Evolutionary conservation across 2,797 vertebrate species (phyloP), one percentile per base, ranked within the genome.

Genomic region (Hirundo rustica): DNA sequence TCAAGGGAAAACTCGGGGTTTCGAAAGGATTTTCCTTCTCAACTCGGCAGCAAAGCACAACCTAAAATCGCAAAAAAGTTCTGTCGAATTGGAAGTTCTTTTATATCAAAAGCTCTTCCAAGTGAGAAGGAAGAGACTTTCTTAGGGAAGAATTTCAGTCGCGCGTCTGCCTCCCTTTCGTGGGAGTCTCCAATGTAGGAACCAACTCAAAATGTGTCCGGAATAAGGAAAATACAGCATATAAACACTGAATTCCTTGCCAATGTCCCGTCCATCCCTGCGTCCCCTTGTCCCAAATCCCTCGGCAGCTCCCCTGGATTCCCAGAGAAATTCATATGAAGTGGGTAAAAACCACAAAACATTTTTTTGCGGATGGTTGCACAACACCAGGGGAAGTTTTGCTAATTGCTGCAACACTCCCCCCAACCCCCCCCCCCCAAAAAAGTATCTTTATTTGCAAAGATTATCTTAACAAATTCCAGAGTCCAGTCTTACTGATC

Each of bases 121-220:
- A 66, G 55, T 7, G n/a, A 89, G 73, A 45, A 55, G 23, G 47
- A 44, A 55, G 8, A 44, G 15, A 21, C 3, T 10, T 64, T 32
- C 10, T 25, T 2, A 13, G 19, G 66, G 27, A 60, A n/a, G 42
- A 20, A 51, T 10, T 18, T 44, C 55, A 47, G 12, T 57, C 18
- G 12, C 6, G 20, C 0, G 0, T 6, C 27, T 57, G 44, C 51
- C 25, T 65, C 11, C 4, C 7, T 65, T 65, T 34, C 13, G 11
- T 25, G 70, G 60, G 50, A 65, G 34, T 8, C 11, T 21, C 17
- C 44, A 57, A 4, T 1, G 17, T 2, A 32, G 0, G 16, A 50
- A 50, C 10, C 30, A 36, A 36, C 26, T 32, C 21, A 11, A 4
- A 18, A 30, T 10, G 36, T 15, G 44, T 8, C 9, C 44, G 42